Evolutionary conservation across 1,140 invertebrate genomes (phyloP).

Genomic region (Leptopilina boulardi): DNA sequence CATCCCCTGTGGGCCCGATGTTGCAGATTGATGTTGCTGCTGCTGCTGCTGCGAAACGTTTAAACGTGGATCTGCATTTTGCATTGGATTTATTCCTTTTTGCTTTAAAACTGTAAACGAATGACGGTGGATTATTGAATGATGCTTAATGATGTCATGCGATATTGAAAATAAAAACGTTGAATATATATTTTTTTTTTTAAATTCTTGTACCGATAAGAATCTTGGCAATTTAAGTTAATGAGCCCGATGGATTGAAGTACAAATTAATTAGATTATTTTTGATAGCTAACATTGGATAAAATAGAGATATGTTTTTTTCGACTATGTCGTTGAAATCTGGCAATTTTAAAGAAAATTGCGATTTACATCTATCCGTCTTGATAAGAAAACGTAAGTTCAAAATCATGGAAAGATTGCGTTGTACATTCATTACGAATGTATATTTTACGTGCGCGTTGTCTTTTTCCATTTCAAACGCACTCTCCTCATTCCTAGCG

Average conservation of each 20-base stretch:
- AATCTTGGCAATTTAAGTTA: slow-evolving; percentile 57
- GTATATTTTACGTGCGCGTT: slow-evolving; percentile 5
- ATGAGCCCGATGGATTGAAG: neutral
- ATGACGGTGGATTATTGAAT: slow-evolving; percentile 71
- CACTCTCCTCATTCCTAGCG: slow-evolving; percentile 59
- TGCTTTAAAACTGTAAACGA: slow-evolving; percentile 77
- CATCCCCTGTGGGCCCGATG: slow-evolving; percentile 53
- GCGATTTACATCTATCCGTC: neutral
- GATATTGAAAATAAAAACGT: slow-evolving; percentile 26
- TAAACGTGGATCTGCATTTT: slow-evolving; percentile 74
- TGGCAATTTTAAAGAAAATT: neutral
- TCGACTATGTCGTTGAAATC: neutral
- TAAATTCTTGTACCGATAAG: slow-evolving; percentile 57
- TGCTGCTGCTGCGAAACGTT: slow-evolving; percentile 73
- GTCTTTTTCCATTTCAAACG: slow-evolving; percentile 48
- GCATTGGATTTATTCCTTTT: slow-evolving; percentile 76
- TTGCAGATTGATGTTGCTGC: slow-evolving; percentile 69
- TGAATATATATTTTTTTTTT: too few species aligned
- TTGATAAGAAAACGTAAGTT: neutral
- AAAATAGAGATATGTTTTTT: neutral
- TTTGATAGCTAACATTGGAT: neutral
- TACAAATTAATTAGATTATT: neutral
- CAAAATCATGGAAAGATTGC: neutral
- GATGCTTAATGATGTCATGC: slow-evolving; percentile 20
- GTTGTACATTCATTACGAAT: neutral